phyloP scores from a whole-genome alignment of 2,113 vertebrate genomes.

The Thryonomys swinderianus region DNA sequence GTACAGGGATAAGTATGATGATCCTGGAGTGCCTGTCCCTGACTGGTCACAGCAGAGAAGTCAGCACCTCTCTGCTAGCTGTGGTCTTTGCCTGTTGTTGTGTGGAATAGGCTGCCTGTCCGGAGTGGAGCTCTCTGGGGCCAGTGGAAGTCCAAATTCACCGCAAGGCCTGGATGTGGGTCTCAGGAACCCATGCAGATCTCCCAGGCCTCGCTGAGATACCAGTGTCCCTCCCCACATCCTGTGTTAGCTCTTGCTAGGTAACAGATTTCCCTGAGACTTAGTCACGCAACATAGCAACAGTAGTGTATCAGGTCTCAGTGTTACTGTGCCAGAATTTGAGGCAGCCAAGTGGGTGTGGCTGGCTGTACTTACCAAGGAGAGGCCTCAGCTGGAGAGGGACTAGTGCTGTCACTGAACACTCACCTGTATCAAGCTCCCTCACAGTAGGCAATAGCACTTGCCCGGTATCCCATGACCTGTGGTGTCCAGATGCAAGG shows the following conservation, averaged over 20 bases:
- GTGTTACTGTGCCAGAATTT: background rate
- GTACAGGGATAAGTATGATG: background rate
- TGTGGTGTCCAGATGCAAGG: background rate
- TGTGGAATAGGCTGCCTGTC: background rate
- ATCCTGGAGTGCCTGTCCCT: background rate
- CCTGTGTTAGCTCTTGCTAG: accelerated
- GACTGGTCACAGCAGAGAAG: background rate
- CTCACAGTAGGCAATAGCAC: background rate
- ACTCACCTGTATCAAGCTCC: accelerated
- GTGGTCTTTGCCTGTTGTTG: no score
- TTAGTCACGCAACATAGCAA: background rate
- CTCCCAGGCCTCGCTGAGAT: background rate
- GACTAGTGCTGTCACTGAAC: background rate
- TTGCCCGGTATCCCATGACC: background rate
- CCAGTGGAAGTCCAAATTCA: background rate
- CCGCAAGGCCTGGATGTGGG: background rate
- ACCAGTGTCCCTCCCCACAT: background rate
- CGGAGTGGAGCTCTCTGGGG: no score
- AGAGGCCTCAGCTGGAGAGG: background rate
- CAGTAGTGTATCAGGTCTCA: background rate
- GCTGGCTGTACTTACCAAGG: background rate
- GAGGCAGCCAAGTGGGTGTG: accelerated
- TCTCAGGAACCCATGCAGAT: background rate
- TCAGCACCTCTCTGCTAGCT: no score
- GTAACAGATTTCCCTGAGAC: no score